A percentile compares a stretch with the other conserved stretches of the same genome.
phyloP scores from a whole-genome alignment of 2,888 invertebrate genomes.

The Agrypnus murinus region DNA sequence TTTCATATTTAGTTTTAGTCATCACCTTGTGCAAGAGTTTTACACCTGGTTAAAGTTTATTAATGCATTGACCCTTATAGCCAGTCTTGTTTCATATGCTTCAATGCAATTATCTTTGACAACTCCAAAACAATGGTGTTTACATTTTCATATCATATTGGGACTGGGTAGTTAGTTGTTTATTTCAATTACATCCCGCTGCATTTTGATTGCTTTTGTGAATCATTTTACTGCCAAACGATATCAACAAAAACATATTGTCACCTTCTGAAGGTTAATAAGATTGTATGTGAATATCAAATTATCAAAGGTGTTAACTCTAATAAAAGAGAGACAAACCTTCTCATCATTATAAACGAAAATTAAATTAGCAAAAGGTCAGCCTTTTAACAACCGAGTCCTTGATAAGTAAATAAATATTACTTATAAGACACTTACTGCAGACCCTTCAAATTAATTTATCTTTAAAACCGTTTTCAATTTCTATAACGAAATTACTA shows the following conservation, averaged over 20 bases:
- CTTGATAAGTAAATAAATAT: neutral
- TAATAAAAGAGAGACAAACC: neutral
- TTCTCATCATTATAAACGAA: neutral
- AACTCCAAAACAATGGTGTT: slow-evolving; percentile 14
- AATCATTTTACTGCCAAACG: neutral
- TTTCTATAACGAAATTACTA: neutral
- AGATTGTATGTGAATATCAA: neutral
- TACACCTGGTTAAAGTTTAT: slow-evolving; percentile 3
- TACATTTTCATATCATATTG: slow-evolving; percentile 13
- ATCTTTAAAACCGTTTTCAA: no score
- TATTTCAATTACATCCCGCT: neutral
- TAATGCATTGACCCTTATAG: slow-evolving; percentile 17
- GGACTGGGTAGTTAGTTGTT: neutral
- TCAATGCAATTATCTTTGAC: neutral
- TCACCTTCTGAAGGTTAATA: neutral
- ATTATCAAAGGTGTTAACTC: neutral
- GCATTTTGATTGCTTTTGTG: neutral
- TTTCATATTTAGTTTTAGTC: slow-evolving; percentile 8
- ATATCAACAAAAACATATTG: neutral
- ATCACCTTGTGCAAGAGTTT: slow-evolving; percentile 4
- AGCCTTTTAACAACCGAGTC: neutral
- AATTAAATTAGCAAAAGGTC: slow-evolving; percentile 1
- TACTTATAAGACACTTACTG: neutral
- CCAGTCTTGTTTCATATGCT: neutral
- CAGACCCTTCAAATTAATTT: neutral